Evolutionary conservation across 1,140 invertebrate species (phyloP).

Genomic region (Drosophila chauvacae): DNA sequence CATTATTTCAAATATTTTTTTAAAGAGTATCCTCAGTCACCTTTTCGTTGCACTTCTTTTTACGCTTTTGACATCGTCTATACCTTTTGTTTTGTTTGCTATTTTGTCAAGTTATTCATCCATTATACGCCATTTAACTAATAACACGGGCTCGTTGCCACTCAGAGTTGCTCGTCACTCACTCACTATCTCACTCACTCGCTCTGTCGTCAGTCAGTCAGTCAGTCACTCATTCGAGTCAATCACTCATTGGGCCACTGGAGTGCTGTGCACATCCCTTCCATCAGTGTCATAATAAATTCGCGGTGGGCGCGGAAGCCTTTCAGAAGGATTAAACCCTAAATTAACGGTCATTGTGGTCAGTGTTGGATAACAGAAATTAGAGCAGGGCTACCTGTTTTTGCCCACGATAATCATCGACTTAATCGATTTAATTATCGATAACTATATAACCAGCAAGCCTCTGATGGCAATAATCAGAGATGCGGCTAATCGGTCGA

Average conservation of each 20-base stretch:
- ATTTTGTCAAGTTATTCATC: slow-evolving; percentile 72
- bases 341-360: slow-evolving; percentile 47
- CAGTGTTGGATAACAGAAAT: slow-evolving; percentile 52
- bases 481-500: slow-evolving; percentile 35
- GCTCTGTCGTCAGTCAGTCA: slow-evolving; percentile 9
- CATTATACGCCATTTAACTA: slow-evolving; percentile 81
- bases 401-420: background rate
- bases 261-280: slow-evolving; percentile 55
- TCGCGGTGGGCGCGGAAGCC: slow-evolving; percentile 39
- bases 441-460: background rate
- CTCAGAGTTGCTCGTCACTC: slow-evolving; percentile 41
- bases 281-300: slow-evolving; percentile 72
- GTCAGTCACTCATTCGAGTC: slow-evolving; percentile 39
- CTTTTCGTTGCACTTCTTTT: background rate
- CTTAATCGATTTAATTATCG: slow-evolving; percentile 18
- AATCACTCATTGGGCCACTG: slow-evolving; percentile 70
- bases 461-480: slow-evolving; percentile 39
- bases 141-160: slow-evolving; percentile 62
- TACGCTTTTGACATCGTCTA: slow-evolving; percentile 9
- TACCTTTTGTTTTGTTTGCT: slow-evolving; percentile 55
- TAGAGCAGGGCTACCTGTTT: slow-evolving; percentile 59
- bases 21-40: background rate
- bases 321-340: slow-evolving; percentile 42
- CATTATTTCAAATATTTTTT: background rate
- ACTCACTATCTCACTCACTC: slow-evolving; percentile 15